Evolutionary conservation across 2,113 vertebrate species (phyloP).

Genomic region (Crotalus viridis): DNA sequence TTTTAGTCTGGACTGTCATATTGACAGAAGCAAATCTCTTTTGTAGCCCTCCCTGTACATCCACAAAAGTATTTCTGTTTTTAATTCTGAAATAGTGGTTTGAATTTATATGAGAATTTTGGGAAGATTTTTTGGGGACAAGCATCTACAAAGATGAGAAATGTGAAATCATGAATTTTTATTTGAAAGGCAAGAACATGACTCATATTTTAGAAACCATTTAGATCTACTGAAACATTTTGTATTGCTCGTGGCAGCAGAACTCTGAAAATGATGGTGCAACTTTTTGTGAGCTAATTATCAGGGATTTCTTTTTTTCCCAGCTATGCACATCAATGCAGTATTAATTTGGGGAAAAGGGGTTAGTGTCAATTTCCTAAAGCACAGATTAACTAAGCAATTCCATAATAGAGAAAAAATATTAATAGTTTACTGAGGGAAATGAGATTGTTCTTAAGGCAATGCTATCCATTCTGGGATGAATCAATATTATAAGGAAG

Average conservation of each 20-base stretch:
- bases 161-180: not conserved
- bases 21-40: not conserved
- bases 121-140: not conserved
- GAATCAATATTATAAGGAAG: constrained; percentile 24
- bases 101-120: not conserved
- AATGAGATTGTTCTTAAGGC: constrained; percentile 26
- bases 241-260: not conserved
- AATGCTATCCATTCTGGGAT: constrained; percentile 18
- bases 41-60: not conserved
- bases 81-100: not conserved
- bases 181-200: not conserved
- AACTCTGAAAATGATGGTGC: not conserved
- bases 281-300: not conserved
- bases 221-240: not conserved
- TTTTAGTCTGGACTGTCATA: not conserved
- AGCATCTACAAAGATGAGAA: not conserved
- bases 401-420: constrained; percentile 27
- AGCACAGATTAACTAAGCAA: constrained; percentile 40
- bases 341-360: not conserved
- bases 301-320: not conserved
- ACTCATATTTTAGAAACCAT: not conserved
- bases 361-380: not conserved
- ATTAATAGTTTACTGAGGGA: constrained; percentile 23
- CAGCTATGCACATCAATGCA: not conserved
- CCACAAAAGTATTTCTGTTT: not conserved